Base-by-base conservation (phyloP, 2,113 vertebrate species). In the Chascanopsetta lugubris region DNA sequence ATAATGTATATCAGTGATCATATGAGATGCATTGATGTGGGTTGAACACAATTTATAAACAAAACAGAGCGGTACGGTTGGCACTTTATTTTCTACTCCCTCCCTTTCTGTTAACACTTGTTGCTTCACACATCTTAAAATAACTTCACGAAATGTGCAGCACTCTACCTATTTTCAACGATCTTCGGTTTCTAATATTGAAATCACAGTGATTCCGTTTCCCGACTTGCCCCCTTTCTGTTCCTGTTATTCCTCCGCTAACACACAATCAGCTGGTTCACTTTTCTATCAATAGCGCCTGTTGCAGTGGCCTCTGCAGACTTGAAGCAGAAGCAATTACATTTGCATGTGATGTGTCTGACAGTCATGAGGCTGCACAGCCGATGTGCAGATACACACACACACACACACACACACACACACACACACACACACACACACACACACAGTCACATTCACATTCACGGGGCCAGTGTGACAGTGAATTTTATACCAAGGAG, bases 351-450 rank as follows among this genome's bases (percentile, higher is more conserved):
- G 50, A 64, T 61, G 46, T 34, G 47, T 38, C 56, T 43, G 36
- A 24, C 60, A 51, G 61, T 85, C 76, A 76, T 36, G 68, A 69
- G 73, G 56, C 27, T 65, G 34, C n/a, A 38, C 21, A 43, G 27
- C 53, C 5, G 3, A 32, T 20, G 24, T 11, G 55, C 53, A 48
- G 21, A 59, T 49, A 32, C 18, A 46, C 49, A 3, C 21, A 32
- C 5, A n/a, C n/a, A n/a, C n/a, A n/a, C n/a, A n/a, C n/a, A n/a
- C n/a, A n/a, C n/a, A n/a, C n/a, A n/a, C n/a, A n/a, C n/a, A n/a
- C n/a, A n/a, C n/a, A n/a, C n/a, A n/a, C n/a, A n/a, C n/a, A n/a
- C n/a, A n/a, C n/a, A n/a, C n/a, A n/a, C n/a, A n/a, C n/a, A n/a
- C n/a, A n/a, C n/a, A n/a, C n/a, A n/a, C n/a, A n/a, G 24, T 49